These are phyloP conservation scores for Gobius niger DNA, from an alignment of 2,113 vertebrate species.

Conservation along the genomic window DNA sequence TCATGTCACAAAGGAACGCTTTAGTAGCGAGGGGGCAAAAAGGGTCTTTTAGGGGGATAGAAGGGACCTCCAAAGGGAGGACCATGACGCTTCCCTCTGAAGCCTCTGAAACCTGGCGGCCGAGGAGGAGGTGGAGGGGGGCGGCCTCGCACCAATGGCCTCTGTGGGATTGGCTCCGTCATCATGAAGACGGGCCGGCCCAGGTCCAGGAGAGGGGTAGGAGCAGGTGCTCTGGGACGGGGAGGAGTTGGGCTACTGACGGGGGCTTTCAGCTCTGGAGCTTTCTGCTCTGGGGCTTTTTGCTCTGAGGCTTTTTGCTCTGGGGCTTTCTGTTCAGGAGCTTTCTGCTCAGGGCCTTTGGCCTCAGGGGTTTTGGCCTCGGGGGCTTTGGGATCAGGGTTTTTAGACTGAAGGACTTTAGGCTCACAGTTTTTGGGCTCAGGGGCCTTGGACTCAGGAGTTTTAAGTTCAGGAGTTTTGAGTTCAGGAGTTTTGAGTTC, in stretches of 20 bases:
- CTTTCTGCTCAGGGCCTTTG: background rate
- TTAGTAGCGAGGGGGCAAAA: conserved; percentile 93
- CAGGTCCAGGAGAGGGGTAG: conserved; percentile 63
- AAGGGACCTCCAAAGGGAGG: conserved; percentile 83
- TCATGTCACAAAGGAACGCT: conserved; percentile 41
- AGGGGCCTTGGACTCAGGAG: too few species aligned
- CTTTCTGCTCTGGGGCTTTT: background rate
- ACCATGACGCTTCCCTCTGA: conserved; percentile 82
- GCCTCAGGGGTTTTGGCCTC: background rate
- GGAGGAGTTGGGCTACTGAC: conserved; percentile 55
- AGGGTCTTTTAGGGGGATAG: conserved; percentile 89
- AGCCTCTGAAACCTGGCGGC: conserved; percentile 75
- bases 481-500: background rate
- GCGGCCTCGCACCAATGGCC: conserved; percentile 70
- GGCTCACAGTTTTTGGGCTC: background rate
- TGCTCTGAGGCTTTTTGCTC: background rate
- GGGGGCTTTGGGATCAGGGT: background rate
- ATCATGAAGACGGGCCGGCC: conserved; percentile 72
- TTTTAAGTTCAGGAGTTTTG: background rate
- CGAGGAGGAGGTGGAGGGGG: conserved; percentile 35
- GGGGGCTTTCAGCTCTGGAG: conserved; percentile 41
- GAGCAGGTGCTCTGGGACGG: conserved; percentile 50
- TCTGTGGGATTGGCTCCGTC: conserved; percentile 75
- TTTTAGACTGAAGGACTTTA: background rate
- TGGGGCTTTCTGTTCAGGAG: background rate